phyloP scores from a whole-genome alignment of 2,113 vertebrate species.

The Trematocara variabile region DNA sequence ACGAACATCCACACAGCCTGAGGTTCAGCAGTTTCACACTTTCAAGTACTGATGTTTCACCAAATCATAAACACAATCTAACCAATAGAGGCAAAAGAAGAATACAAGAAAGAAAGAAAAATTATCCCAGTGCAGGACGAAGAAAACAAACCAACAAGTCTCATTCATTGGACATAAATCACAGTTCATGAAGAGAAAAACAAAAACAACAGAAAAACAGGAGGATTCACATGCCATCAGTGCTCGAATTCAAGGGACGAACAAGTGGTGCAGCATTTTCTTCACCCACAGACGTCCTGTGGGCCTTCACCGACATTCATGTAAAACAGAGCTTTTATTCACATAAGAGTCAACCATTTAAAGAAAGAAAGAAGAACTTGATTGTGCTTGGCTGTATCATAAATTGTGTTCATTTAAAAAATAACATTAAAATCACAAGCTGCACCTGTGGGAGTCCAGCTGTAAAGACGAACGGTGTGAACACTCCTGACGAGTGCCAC shows the following conservation, averaged over 20 bases:
- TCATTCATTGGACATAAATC: conserved; percentile 4
- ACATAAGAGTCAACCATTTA: not conserved
- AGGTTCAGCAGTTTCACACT: conserved; percentile 65
- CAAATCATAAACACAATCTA: conserved; percentile 19
- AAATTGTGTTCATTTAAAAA: not conserved
- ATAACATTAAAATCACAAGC: not conserved
- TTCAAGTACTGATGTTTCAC: conserved; percentile 76
- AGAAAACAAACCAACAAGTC: conserved; percentile 19
- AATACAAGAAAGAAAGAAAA: conserved; percentile 16
- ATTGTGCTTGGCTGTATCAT: not conserved
- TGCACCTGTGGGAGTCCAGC: not conserved
- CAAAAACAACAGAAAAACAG: not conserved
- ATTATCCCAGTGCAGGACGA: conserved; percentile 10
- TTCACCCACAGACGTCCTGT: not conserved
- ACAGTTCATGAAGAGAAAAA: not conserved
- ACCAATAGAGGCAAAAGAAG: conserved; percentile 54
- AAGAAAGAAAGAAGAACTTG: not conserved
- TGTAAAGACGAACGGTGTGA: not conserved
- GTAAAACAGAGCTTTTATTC: not conserved
- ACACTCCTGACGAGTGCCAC: not conserved
- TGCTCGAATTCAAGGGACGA: not conserved
- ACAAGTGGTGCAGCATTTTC: not conserved
- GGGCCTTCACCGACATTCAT: not conserved
- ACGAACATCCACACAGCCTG: conserved; percentile 43
- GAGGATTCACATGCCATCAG: not conserved